Evolutionary conservation across 2,888 invertebrate genomes (phyloP).

Genomic region (Bombylius major): DNA sequence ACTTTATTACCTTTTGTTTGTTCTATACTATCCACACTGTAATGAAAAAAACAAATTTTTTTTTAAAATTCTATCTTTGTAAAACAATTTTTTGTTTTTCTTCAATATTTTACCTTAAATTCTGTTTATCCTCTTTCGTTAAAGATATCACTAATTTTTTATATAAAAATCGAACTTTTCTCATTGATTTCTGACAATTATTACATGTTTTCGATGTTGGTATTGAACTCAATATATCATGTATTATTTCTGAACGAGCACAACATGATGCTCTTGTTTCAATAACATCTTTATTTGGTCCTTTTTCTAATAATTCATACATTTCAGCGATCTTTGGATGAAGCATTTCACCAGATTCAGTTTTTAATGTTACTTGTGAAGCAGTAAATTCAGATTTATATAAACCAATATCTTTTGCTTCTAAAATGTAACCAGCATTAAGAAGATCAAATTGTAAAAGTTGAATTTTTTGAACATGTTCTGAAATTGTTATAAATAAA

Average conservation of each 20-base stretch:
- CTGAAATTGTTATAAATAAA: slow-evolving; percentile 19
- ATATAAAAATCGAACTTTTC: slow-evolving; percentile 25
- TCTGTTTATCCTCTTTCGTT: slow-evolving; percentile 25
- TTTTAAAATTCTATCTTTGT: neutral
- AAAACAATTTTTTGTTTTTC: neutral
- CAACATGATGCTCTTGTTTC: slow-evolving; percentile 30
- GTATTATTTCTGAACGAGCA: slow-evolving; percentile 26
- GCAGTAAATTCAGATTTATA: slow-evolving; percentile 29
- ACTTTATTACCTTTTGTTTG: slow-evolving; percentile 26
- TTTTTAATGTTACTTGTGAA: slow-evolving; percentile 21
- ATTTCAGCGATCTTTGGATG: slow-evolving; percentile 40
- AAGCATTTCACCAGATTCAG: slow-evolving; percentile 28
- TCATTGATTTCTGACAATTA: slow-evolving; percentile 25
- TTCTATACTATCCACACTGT: neutral
- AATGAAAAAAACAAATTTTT: neutral
- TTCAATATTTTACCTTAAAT: slow-evolving; percentile 11
- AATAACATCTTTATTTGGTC: slow-evolving; percentile 5
- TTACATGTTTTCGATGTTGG: slow-evolving; percentile 24
- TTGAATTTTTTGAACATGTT: slow-evolving; percentile 29
- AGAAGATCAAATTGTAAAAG: slow-evolving; percentile 57
- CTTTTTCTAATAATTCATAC: slow-evolving; percentile 30
- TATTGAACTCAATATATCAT: slow-evolving; percentile 24
- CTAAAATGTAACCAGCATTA: slow-evolving; percentile 58
- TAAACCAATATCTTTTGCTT: slow-evolving; percentile 54
- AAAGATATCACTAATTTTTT: slow-evolving; percentile 28